These are phyloP conservation scores for Sebastes taczanowskii DNA, from an alignment of 2,797 vertebrate genomes.

Conservation along the genomic window DNA sequence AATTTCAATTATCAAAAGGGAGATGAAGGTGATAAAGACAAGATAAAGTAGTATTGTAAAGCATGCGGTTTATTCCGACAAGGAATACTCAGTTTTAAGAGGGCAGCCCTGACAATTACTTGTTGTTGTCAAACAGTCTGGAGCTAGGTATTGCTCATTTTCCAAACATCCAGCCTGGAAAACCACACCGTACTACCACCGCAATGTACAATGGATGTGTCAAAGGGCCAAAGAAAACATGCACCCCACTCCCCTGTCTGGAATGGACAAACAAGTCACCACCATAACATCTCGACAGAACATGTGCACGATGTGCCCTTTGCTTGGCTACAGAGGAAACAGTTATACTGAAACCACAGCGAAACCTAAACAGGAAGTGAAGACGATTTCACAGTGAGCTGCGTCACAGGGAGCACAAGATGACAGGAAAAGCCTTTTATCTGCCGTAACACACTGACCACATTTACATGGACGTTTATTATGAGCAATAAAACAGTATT, in stretches of 20 bases:
- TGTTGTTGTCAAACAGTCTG: slow-evolving; percentile 15
- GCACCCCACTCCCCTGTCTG: slow-evolving; percentile 32
- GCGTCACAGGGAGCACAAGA: slow-evolving; percentile 35
- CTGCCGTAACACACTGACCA: neutral
- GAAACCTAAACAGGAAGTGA: slow-evolving; percentile 77
- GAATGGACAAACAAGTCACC: slow-evolving; percentile 58
- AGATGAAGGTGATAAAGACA: neutral
- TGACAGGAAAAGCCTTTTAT: neutral
- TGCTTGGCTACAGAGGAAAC: slow-evolving; percentile 65
- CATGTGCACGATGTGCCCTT: slow-evolving; percentile 25
- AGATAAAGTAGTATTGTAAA: neutral
- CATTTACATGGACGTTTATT: neutral
- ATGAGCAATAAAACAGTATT: neutral
- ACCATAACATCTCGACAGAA: slow-evolving; percentile 40
- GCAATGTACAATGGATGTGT: slow-evolving; percentile 32
- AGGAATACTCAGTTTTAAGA: neutral
- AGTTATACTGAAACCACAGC: slow-evolving; percentile 55
- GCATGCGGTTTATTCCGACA: neutral
- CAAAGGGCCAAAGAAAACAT: slow-evolving; percentile 53
- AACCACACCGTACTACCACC: slow-evolving; percentile 4
- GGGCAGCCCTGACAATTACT: neutral
- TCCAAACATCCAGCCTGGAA: slow-evolving; percentile 29
- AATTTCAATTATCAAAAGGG: neutral
- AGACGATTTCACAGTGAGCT: slow-evolving; percentile 55
- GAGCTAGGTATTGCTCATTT: slow-evolving; percentile 24